Percentiles rank a stretch among this genome's conserved stretches.
Conservation (phyloP, 1,140 invertebrate genomes). For the Oncopeltus fasciatus region DNA sequence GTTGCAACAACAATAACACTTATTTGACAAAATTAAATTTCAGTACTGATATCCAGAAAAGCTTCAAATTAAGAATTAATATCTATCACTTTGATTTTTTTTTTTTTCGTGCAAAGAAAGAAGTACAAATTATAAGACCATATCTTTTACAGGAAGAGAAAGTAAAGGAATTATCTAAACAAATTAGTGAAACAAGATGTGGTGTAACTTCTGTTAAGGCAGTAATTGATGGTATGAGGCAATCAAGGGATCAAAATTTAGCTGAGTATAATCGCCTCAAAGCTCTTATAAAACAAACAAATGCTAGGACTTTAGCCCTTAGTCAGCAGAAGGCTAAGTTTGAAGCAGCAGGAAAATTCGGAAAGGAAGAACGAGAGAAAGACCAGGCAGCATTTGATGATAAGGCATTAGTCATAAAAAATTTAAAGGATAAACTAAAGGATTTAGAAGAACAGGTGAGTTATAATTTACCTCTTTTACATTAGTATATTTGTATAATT, state of each 20-base stretch:
- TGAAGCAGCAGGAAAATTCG: constrained; percentile 56
- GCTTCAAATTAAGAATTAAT: no score
- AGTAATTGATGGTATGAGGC: constrained; percentile 90
- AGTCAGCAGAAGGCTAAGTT: constrained; percentile 72
- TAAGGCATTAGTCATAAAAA: constrained; percentile 72
- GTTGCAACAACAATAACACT: no score
- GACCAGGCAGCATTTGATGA: constrained; percentile 57
- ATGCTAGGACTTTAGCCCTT: constrained; percentile 45
- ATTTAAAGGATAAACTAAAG: constrained; percentile 59
- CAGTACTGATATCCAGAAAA: no score
- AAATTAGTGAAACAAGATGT: constrained; percentile 74
- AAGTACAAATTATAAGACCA: no score
- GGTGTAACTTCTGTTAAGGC: constrained; percentile 84
- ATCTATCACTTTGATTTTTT: no score
- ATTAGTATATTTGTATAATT: not conserved
- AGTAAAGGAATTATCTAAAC: constrained; percentile 71
- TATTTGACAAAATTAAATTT: no score
- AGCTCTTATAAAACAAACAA: constrained; percentile 67
- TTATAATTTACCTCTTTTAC: not conserved
- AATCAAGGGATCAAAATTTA: constrained; percentile 52
- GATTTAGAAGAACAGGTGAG: constrained; percentile 45
- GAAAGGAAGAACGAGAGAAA: constrained; percentile 39
- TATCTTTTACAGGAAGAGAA: constrained; percentile 47
- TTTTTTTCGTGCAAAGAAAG: no score
- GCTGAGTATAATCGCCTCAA: constrained; percentile 41